phyloP scores from a whole-genome alignment of 2,797 vertebrate genomes.

The Dipus sagitta region DNA sequence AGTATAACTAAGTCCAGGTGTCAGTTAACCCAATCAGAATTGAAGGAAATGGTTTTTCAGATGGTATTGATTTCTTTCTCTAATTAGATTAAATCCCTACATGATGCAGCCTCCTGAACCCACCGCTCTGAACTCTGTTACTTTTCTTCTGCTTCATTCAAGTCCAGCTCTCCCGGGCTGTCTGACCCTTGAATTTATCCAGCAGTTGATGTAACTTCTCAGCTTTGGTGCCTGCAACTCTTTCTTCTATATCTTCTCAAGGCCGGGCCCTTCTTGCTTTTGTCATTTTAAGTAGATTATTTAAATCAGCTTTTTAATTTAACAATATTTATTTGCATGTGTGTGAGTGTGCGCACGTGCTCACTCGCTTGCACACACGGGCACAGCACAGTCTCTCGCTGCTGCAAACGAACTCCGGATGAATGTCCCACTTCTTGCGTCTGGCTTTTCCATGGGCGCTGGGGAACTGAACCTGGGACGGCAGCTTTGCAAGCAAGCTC shows the following conservation, averaged over 20 bases:
- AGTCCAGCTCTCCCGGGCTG: not conserved
- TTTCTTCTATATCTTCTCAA: not conserved
- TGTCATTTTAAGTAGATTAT: not conserved
- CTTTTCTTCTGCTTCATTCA: not conserved
- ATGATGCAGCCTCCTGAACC: not conserved
- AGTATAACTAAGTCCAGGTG: not conserved
- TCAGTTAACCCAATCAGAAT: not conserved
- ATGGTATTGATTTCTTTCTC: slow-evolving; percentile 34
- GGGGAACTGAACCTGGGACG: too few relatives aligned
- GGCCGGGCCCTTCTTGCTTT: not conserved
- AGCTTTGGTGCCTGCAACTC: not conserved
- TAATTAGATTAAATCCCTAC: not conserved
- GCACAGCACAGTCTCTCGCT: too few relatives aligned
- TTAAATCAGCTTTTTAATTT: too few relatives aligned
- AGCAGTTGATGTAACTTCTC: not conserved
- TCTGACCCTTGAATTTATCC: not conserved
- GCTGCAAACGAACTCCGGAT: too few relatives aligned
- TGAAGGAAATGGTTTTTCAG: not conserved
- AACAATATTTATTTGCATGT: too few relatives aligned
- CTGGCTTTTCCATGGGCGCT: too few relatives aligned
- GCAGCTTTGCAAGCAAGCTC: too few relatives aligned
- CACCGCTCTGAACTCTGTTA: not conserved
- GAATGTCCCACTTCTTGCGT: too few relatives aligned
- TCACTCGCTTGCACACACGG: too few relatives aligned
- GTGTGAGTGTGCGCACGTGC: too few relatives aligned